Base-by-base conservation (phyloP, 2,797 vertebrate species). In the Adelosebastes latens region DNA sequence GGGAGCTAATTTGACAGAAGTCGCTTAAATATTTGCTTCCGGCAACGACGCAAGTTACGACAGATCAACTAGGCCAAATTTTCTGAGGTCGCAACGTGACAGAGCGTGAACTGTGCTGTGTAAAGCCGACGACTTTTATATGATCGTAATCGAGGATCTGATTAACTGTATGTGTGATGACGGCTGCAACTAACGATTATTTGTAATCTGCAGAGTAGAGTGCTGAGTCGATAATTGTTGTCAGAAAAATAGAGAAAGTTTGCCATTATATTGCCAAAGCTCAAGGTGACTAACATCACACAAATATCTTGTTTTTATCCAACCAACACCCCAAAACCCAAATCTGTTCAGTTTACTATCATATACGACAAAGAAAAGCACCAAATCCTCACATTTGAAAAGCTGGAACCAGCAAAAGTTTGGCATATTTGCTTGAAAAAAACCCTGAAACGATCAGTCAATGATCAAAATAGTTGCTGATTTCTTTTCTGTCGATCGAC, bases 1-100 rank as follows among this genome's bases (percentile, higher is more conserved):
- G 31, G 18, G 8, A 24, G 16, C 2, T 85, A 20, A 75, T 72
- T 82, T 72, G n/a, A 75, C 34, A 74, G 3, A 6, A 64, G 61
- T 27, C 1, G 0, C 27, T 64, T 12, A 58, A 42, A 36, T 66
- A 56, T 78, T 80, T 73, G 58, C 72, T 59, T 46, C 13, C 12
- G 66, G 68, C 31, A 13, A 11, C 0, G 0, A 18, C 34, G 56
- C 46, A 59, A 24, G 49, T 55, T 60, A 18, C 11, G 25, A 46
- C 68, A 31, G 52, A n/a, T 73, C 20, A 64, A 22, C 7, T 18
- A 13, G 22, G 64, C 5, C 12, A 55, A 16, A 31, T 67, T 20
- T n/a, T 60, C 5, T 8, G 0, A 12, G 16, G 20, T 8, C 64
- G 4, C 27, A 80, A 14, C 12, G 4, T 76, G 24, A 20, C 34